Evolutionary conservation across 2,113 vertebrate genomes (phyloP).

Genomic region (western clawed frog (Xenopus tropicalis)): UCB_Xtro_10.0 CM004443.2:121361001-121361500

Average conservation of each 20-base stretch:
- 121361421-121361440: conserved; percentile 88
- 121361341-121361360: conserved; percentile 86
- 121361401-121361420: conserved; percentile 84
- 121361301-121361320: conserved; percentile 82
- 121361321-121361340: conserved; percentile 86
- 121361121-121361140: conserved; percentile 47
- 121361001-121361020: not conserved
- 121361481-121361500: conserved; percentile 69
- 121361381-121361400: conserved; percentile 87
- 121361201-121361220: conserved; percentile 60
- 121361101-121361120: conserved; percentile 47
- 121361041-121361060: not conserved
- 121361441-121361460: conserved; percentile 86
- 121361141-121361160: not conserved
- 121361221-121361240: conserved; percentile 24
- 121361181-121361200: conserved; percentile 64
- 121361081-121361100: conserved; percentile 48
- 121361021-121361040: too few relatives aligned
- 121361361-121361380: conserved; percentile 86
- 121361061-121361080: conserved; percentile 60
- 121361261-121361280: conserved; percentile 61
- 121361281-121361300: conserved; percentile 49
- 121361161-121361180: conserved; percentile 41
- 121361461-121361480: conserved; percentile 88
- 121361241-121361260: conserved; percentile 48